These are phyloP conservation scores for Montipora efflorescens DNA, from an alignment of 64 coral and sea anemone genomes.

Conservation along the genomic window DNA sequence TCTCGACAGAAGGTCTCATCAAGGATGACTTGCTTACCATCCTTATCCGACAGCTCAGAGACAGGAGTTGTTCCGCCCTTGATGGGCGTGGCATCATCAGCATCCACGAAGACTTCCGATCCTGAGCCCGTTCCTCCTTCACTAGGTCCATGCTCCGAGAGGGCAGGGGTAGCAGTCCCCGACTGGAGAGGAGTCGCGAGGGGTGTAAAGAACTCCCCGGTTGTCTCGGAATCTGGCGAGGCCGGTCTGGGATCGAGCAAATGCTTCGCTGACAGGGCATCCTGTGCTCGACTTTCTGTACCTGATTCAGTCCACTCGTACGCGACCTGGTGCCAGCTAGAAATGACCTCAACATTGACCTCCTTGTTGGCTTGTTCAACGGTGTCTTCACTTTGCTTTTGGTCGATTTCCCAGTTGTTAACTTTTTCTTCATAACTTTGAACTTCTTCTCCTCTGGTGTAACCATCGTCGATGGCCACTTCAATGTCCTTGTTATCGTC, in stretches of 20 bases:
- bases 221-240: slow-evolving; percentile 73
- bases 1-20: not conserved
- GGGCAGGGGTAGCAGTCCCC: slow-evolving; percentile 64
- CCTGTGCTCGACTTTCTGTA: not conserved
- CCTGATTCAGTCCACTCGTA: slow-evolving; percentile 14
- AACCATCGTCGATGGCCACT: not conserved
- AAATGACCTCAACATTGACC: slow-evolving; percentile 1
- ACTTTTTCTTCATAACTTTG: slow-evolving; percentile 38
- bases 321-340: slow-evolving; percentile 21
- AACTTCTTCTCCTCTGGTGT: not conserved
- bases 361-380: not conserved
- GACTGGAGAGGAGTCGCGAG: slow-evolving; percentile 62
- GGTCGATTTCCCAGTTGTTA: not conserved
- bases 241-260: not conserved
- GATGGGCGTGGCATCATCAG: slow-evolving; percentile 22
- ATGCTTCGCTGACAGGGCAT: not conserved
- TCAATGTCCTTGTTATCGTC: not conserved
- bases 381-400: not conserved
- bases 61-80: slow-evolving; percentile 27
- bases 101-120: slow-evolving; percentile 52
- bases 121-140: slow-evolving; percentile 34
- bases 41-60: slow-evolving; percentile 3
- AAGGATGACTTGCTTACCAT: slow-evolving; percentile 28
- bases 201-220: slow-evolving; percentile 77
- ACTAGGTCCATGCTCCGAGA: slow-evolving; percentile 55